Conservation (phyloP, 2,888 invertebrate genomes). For the Geophilus truncorum region DNA sequence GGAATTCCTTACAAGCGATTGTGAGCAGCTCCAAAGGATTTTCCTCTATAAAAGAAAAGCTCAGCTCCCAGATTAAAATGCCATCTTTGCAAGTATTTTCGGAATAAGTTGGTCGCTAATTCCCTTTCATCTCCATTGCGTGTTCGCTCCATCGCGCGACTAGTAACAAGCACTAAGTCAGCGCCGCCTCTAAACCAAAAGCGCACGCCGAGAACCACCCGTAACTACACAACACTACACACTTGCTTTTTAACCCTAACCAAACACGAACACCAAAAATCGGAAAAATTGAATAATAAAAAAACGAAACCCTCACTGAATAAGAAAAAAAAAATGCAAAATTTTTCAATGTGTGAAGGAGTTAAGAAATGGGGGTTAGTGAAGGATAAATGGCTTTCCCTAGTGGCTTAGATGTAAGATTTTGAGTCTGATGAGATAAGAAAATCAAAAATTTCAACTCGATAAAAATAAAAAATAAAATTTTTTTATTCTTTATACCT, state of each 20-base stretch:
- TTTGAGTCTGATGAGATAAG: no score
- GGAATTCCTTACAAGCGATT: constrained; percentile 10
- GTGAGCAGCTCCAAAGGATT: constrained; percentile 25
- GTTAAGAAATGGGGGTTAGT: no score
- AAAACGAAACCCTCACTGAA: no score
- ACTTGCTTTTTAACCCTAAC: background rate
- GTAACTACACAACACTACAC: background rate
- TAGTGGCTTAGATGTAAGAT: no score
- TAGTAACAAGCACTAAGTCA: constrained; percentile 31
- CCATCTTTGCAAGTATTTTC: constrained; percentile 32
- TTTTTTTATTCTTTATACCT: no score
- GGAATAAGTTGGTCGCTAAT: constrained; percentile 32
- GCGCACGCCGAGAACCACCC: no score
- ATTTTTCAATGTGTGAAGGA: no score
- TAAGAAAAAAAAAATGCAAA: background rate
- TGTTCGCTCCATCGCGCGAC: constrained; percentile 26
- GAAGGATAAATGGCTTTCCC: no score
- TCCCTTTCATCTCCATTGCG: constrained; percentile 32
- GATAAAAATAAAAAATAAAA: no score
- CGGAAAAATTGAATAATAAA: background rate
- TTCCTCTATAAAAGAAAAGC: constrained; percentile 29
- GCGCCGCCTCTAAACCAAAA: no score
- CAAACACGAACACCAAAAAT: no score
- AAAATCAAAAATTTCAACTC: no score
- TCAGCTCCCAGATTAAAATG: constrained; percentile 29